Evolutionary conservation across 2,888 invertebrate species (phyloP), one percentile per base, ranked within the genome.

Genomic region (Slavum lentiscoides): DNA sequence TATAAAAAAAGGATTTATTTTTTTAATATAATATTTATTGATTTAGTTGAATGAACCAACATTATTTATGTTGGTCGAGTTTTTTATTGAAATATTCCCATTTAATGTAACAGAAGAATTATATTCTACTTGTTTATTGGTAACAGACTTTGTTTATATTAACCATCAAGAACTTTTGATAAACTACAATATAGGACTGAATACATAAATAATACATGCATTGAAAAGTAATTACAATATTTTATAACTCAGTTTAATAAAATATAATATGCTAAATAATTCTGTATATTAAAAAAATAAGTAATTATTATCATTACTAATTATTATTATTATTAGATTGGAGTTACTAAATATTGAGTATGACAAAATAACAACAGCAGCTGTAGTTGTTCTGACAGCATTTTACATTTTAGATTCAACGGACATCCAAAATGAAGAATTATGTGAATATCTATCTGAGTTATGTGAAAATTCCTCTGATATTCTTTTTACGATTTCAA

Each of bases 121-220:
- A 23, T 62, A 61, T 19, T 69, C 77, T 69, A 61, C 58, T 21
- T 77, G 77, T 17, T 53, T 69, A 62, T 13, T 77, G 8, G 11
- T 77, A 53, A 77, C 61, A 21, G 77, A 77, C 37, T 77, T 69
- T 21, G 77, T 62, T 70, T 77, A 77, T 19, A 77, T 77, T 69
- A 13, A 77, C 70, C 69, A 61, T n/a, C 68, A 77, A 53, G 62
- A 69, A 13, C 59, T 77, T 23, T 62, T 70, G 69, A 77, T 69
- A 43, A 6, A 3, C 7, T 61, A 6, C 59, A 61, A 15, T 59
- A 59, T 61, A 68, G 39, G 1, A 59, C 17, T n/a, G 49, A 59
- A 5, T 55, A 59, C 43, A 76, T 15, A 68, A 59, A 43, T 8
- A 30, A 30, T 53, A 59, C 68, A 49, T 76, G 68, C 59, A 23